A percentile compares a stretch with the other conserved stretches of the same genome.
Conservation (phyloP, 2,888 invertebrate species). For the Hymenopus coronatus region DNA sequence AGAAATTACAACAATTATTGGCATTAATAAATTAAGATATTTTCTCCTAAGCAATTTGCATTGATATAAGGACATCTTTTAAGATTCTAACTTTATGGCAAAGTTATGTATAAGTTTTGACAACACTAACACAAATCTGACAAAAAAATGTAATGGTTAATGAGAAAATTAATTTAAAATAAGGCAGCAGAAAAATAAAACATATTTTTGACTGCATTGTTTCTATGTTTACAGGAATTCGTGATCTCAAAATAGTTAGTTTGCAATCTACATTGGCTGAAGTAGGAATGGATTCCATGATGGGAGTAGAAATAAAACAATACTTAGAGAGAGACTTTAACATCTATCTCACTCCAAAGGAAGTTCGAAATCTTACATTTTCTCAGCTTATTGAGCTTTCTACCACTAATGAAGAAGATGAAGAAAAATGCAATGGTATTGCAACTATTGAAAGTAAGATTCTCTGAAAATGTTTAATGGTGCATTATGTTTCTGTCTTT, state of each 20-base stretch:
- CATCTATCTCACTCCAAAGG: constrained; percentile 79
- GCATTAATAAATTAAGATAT: no score
- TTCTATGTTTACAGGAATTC: constrained; percentile 50
- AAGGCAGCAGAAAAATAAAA: no score
- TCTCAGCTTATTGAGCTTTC: constrained; percentile 41
- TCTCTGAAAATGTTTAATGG: no score
- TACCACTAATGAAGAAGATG: background rate
- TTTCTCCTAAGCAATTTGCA: no score
- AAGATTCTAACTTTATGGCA: no score
- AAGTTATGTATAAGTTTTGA: no score
- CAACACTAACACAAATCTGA: no score
- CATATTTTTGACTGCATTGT: constrained; percentile 37
- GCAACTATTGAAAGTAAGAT: background rate
- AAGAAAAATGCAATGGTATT: background rate
- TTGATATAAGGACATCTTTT: no score
- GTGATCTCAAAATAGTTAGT: constrained; percentile 67
- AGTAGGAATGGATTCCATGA: constrained; percentile 94
- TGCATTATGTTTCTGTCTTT: no score
- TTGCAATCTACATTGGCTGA: constrained; percentile 66
- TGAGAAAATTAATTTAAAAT: no score
- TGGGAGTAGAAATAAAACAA: constrained; percentile 95
- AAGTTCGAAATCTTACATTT: constrained; percentile 78
- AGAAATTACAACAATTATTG: no score
- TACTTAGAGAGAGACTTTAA: constrained; percentile 87
- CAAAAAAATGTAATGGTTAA: no score